Base-by-base conservation (phyloP, 2,888 invertebrate species). In the Drepanosiphum platanoidis region DNA sequence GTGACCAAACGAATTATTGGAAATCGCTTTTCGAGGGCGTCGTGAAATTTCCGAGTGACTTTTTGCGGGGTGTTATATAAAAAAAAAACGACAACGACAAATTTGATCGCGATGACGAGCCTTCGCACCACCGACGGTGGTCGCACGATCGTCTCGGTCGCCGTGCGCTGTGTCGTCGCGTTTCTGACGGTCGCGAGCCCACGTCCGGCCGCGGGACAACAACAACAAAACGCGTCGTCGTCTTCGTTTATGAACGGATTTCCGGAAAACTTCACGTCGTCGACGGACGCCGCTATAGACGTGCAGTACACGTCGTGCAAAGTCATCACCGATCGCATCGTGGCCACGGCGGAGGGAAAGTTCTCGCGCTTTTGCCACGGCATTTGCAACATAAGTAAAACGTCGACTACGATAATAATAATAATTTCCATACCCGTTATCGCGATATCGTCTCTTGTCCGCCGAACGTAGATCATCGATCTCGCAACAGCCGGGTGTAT, bases 341-440 rank as follows among this genome's bases (percentile, higher is more conserved):
- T 83, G 27, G 83, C 83, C 34, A 83, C 83, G 5, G 83, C 83
- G 46, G 83, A 83, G 34, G 83, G 83, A 64, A 83, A 83, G 34
- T 83, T 83, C 74, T 83, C 83, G 3, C 58, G 83, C 15, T 83
- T 83, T 34, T 83, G 83, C 18, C 83, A 74, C 22, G 83, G 83
- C 0, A 66, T 83, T 22, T 83, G 83, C 34, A 83, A 83, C 74
- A 74, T 74, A 72, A 83, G 83, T 82, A 82, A 13, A 11, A 30
- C 11, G 15, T 32, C 30, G 18, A n/a, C n/a, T n/a, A n/a, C n/a
- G n/a, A n/a, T n/a, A n/a, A n/a, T n/a, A n/a, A n/a, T n/a, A n/a
- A n/a, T n/a, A n/a, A n/a, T n/a, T n/a, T n/a, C n/a, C n/a, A n/a
- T n/a, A n/a, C n/a, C n/a, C n/a, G n/a, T n/a, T n/a, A n/a, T n/a